phyloP scores from a whole-genome alignment of 2,113 vertebrate species.

The Heterotis niloticus region DNA sequence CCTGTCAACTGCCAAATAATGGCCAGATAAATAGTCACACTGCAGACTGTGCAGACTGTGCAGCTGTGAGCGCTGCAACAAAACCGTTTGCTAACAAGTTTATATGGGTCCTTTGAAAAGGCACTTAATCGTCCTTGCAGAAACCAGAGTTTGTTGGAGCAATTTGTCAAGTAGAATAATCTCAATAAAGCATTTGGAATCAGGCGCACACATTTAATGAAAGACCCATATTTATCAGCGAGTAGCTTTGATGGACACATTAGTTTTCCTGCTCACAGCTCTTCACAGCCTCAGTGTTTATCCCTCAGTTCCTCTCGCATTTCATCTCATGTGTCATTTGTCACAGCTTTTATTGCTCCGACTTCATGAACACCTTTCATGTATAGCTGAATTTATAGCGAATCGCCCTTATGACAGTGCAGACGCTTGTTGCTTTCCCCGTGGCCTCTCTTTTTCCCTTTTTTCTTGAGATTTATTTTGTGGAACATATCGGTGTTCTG shows the following conservation, averaged over 20 bases:
- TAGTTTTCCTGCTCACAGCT: neutral
- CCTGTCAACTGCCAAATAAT: too few relatives aligned
- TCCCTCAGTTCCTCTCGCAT: neutral
- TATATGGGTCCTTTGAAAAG: too few relatives aligned
- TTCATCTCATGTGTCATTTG: neutral
- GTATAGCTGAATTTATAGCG: neutral
- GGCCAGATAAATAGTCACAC: too few relatives aligned
- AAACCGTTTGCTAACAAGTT: too few relatives aligned
- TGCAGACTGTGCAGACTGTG: too few relatives aligned
- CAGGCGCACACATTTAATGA: neutral
- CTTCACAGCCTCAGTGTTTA: neutral
- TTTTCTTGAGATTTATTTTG: neutral
- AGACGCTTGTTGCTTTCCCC: neutral
- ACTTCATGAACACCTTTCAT: neutral
- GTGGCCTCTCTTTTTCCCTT: neutral
- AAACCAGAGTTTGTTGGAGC: neutral
- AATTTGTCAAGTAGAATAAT: neutral
- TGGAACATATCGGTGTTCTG: neutral
- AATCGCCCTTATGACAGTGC: neutral
- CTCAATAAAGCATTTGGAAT: neutral
- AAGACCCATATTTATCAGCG: neutral
- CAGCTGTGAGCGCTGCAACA: too few relatives aligned
- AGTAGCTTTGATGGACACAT: neutral
- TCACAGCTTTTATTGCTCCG: neutral
- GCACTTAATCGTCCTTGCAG: too few relatives aligned